Percentiles rank a stretch among this genome's conserved stretches.
These are phyloP conservation scores for Apolygus lucorum DNA, from an alignment of 1,140 invertebrate species.

Conservation along the genomic window DNA sequence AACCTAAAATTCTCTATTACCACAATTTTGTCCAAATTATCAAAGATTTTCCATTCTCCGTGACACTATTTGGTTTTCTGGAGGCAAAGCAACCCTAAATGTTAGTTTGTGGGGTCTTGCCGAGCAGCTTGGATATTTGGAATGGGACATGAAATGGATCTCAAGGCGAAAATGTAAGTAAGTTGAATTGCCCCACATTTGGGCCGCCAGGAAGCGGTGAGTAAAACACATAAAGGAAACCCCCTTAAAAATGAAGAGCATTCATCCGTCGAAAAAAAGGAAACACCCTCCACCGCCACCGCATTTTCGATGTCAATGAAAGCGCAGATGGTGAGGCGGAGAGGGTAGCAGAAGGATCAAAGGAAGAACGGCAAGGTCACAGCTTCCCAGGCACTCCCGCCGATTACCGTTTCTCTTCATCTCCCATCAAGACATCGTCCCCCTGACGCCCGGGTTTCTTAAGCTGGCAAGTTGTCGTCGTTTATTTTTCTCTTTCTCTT, in stretches of 20 bases:
- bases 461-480: too few relatives aligned
- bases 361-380: constrained; percentile 1
- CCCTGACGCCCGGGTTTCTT: neutral
- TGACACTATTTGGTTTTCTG: too few relatives aligned
- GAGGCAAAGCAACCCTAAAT: neutral
- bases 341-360: neutral
- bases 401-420: neutral
- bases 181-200: too few relatives aligned
- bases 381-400: constrained; percentile 6
- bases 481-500: too few relatives aligned
- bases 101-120: neutral
- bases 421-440: neutral
- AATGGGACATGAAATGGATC: too few relatives aligned
- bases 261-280: neutral
- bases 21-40: too few relatives aligned
- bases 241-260: neutral
- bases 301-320: neutral
- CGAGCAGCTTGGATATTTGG: too few relatives aligned
- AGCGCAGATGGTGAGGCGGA: neutral
- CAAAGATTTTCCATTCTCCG: too few relatives aligned
- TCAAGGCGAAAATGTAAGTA: too few relatives aligned
- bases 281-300: neutral
- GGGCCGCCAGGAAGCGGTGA: too few relatives aligned
- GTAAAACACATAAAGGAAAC: neutral
- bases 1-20: too few relatives aligned